A percentile compares a stretch with the other conserved stretches of the same genome.
These are phyloP conservation scores for Poeciliopsis prolifica DNA, from an alignment of 2,113 vertebrate genomes.

Conservation along the genomic window DNA sequence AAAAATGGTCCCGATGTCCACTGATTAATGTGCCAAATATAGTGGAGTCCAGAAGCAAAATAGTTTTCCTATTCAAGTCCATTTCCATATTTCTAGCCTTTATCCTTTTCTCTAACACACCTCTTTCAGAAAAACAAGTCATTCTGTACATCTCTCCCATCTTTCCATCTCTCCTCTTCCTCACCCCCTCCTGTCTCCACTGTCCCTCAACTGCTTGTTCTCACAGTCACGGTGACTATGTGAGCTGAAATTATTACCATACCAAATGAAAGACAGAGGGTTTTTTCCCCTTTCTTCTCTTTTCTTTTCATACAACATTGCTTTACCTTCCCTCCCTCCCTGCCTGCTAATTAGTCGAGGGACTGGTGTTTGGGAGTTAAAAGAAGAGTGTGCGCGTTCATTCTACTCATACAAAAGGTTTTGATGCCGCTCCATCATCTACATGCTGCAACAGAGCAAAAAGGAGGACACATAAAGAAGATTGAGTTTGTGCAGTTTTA, in stretches of 20 bases:
- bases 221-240: conserved; percentile 66
- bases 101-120: conserved; percentile 11
- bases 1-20: conserved; percentile 32
- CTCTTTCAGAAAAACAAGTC: conserved; percentile 56
- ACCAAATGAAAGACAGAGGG: conserved; percentile 72
- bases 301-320: conserved; percentile 71
- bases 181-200: conserved; percentile 43
- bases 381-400: conserved; percentile 59
- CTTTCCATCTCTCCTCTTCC: conserved; percentile 53
- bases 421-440: conserved; percentile 58
- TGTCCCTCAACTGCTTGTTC: conserved; percentile 67
- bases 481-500: conserved; percentile 26
- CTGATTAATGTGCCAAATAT: conserved; percentile 32
- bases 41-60: conserved; percentile 41
- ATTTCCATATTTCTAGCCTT: conserved; percentile 43
- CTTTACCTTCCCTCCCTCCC: conserved; percentile 67
- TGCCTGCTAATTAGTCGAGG: conserved; percentile 78
- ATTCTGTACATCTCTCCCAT: conserved; percentile 43
- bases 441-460: conserved; percentile 33
- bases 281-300: conserved; percentile 55
- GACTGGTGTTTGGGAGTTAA: conserved; percentile 73
- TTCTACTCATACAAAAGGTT: conserved; percentile 71
- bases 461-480: conserved; percentile 9
- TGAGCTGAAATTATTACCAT: conserved; percentile 79
- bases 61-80: conserved; percentile 29